Evolutionary conservation across 2,113 vertebrate genomes (phyloP).

Genomic region (Oreochromis spilurus): DNA sequence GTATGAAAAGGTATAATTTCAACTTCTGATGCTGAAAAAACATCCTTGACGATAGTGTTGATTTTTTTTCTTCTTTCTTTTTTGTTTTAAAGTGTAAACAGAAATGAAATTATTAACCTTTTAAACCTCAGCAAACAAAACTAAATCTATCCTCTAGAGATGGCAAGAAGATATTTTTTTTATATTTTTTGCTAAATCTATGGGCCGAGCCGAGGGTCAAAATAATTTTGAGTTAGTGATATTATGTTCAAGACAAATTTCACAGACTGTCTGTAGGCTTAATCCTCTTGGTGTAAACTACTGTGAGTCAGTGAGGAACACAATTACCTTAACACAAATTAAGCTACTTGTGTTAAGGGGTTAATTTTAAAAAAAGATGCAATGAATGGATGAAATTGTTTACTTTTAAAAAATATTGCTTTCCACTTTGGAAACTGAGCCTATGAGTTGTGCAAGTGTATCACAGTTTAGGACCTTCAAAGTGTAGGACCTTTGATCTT

Average conservation of each 20-base stretch:
- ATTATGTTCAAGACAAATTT: background rate
- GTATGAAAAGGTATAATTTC: background rate
- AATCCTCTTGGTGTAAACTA: background rate
- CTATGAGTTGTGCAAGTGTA: background rate
- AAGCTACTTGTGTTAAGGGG: background rate
- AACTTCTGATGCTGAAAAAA: background rate
- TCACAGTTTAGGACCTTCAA: fast-evolving
- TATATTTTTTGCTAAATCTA: fast-evolving
- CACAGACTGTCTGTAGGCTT: fast-evolving
- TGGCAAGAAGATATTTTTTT: background rate
- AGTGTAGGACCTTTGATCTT: background rate
- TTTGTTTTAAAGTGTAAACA: background rate
- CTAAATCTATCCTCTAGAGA: background rate
- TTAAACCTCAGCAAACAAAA: background rate
- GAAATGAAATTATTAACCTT: background rate
- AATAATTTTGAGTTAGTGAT: background rate
- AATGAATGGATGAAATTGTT: background rate
- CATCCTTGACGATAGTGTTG: background rate
- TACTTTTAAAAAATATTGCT: background rate
- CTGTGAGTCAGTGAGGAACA: background rate
- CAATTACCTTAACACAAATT: background rate
- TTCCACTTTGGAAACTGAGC: background rate
- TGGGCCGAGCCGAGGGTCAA: background rate
- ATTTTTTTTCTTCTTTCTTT: background rate
- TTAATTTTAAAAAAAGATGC: background rate